A percentile compares a stretch with the other conserved stretches of the same genome.
Evolutionary conservation across 2,888 invertebrate genomes (phyloP).

Genomic region (Plagiodera versicolora): DNA sequence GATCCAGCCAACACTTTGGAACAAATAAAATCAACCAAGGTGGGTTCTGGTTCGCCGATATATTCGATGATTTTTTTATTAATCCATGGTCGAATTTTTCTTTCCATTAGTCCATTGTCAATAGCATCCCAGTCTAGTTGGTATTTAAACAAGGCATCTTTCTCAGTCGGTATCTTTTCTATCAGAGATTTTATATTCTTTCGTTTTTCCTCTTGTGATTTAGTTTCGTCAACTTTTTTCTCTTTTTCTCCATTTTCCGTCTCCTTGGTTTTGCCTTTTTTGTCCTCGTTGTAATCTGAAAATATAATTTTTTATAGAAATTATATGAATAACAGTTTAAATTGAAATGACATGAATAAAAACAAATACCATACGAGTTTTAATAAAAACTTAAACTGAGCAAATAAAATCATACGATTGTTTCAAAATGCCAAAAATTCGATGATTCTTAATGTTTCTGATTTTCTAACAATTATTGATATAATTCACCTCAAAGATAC

Average conservation of each 20-base stretch:
- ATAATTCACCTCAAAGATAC: too few relatives aligned
- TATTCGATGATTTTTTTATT: constrained; percentile 99
- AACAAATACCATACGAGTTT: neutral
- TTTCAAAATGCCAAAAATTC: too few relatives aligned
- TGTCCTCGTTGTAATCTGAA: constrained; percentile 65
- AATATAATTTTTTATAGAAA: too few relatives aligned
- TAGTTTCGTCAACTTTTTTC: constrained; percentile 61
- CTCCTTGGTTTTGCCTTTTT: constrained; percentile 44
- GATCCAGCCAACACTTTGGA: constrained; percentile 95
- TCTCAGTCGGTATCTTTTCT: constrained; percentile 97
- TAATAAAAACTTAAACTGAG: too few relatives aligned
- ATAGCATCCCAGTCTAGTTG: constrained; percentile 86
- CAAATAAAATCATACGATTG: too few relatives aligned
- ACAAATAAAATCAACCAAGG: constrained; percentile 98
- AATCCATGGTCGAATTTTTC: constrained; percentile 98
- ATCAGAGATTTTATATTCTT: constrained; percentile 96
- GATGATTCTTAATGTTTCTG: too few relatives aligned
- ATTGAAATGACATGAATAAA: too few relatives aligned
- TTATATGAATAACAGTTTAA: too few relatives aligned
- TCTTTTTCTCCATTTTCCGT: constrained; percentile 54
- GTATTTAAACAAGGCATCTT: constrained; percentile 94
- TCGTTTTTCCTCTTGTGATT: constrained; percentile 90
- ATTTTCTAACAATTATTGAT: too few relatives aligned
- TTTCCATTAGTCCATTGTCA: constrained; percentile 83
- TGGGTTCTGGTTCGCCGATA: constrained; percentile 98